Evolutionary conservation across 2,888 invertebrate species (phyloP).

Genomic region (Eupithecia abbreviata): DNA sequence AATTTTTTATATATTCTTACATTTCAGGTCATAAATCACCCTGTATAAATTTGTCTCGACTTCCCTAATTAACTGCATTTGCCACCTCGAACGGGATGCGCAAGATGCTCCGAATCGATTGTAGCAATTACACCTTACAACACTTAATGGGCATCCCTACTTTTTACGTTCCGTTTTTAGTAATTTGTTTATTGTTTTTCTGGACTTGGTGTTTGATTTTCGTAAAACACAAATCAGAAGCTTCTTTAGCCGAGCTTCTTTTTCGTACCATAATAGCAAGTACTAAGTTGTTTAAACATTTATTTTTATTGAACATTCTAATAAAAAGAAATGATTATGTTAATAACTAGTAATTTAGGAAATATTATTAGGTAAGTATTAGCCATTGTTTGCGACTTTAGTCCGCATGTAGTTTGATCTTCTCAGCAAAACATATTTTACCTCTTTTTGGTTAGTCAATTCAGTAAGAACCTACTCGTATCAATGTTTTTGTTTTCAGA

Average conservation of each 20-base stretch:
- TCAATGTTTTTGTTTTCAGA: background rate
- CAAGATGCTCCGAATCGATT: slow-evolving; percentile 45
- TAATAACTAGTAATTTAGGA: too few species aligned
- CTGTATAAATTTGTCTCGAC: slow-evolving; percentile 58
- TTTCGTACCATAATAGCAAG: too few species aligned
- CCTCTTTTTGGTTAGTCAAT: background rate
- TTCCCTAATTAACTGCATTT: slow-evolving; percentile 76
- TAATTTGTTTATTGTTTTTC: slow-evolving; percentile 20
- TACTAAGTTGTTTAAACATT: too few species aligned
- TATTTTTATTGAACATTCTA: too few species aligned
- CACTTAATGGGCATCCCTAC: slow-evolving; percentile 36
- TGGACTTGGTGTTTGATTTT: background rate
- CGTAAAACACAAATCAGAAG: background rate
- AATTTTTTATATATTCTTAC: background rate
- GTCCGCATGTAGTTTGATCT: background rate
- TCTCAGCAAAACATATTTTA: background rate
- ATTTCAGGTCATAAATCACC: slow-evolving; percentile 38
- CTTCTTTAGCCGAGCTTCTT: background rate
- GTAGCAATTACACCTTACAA: slow-evolving; percentile 43
- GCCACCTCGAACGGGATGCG: slow-evolving; percentile 70
- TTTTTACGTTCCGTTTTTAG: slow-evolving; percentile 23
- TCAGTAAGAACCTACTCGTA: background rate
- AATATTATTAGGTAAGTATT: too few species aligned
- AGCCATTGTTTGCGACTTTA: too few species aligned
- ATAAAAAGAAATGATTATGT: too few species aligned